Percentiles rank a stretch among this genome's conserved stretches.
phyloP scores from a whole-genome alignment of 2,113 vertebrate genomes.

The Lepisosteus osseus region DNA sequence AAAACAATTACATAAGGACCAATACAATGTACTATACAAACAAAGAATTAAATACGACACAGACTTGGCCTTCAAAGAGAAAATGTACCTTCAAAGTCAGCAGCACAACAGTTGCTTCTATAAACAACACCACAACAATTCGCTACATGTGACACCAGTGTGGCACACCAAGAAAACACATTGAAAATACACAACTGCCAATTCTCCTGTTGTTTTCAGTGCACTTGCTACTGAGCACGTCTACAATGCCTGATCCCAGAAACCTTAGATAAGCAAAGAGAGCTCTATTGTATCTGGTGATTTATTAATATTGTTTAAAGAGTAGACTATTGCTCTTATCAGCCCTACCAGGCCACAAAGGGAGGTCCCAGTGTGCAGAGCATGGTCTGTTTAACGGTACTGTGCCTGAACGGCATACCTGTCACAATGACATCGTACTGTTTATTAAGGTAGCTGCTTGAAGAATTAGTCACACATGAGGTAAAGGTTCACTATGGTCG shows the following conservation, averaged over 20 bases:
- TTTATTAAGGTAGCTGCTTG: slow-evolving; percentile 36
- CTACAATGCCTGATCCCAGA: not conserved
- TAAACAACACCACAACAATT: too few relatives aligned
- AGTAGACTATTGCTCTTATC: not conserved
- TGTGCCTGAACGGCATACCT: slow-evolving; percentile 6
- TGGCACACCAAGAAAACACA: too few relatives aligned
- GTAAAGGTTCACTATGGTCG: slow-evolving; percentile 45
- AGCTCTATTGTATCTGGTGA: not conserved
- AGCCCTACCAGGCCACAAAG: rapidly evolving
- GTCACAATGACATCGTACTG: slow-evolving; percentile 22
- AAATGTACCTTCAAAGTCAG: too few relatives aligned
- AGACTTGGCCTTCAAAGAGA: too few relatives aligned
- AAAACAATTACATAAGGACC: too few relatives aligned
- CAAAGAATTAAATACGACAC: too few relatives aligned
- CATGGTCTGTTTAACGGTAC: not conserved
- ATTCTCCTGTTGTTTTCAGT: too few relatives aligned
- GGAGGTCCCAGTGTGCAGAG: not conserved
- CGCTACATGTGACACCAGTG: too few relatives aligned
- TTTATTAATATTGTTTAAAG: rapidly evolving
- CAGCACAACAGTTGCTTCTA: too few relatives aligned
- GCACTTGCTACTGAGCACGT: slow-evolving; percentile 3
- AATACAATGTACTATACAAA: too few relatives aligned
- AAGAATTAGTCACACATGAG: slow-evolving; percentile 42
- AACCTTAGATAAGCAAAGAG: rapidly evolving
- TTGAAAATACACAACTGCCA: too few relatives aligned